Conservation (phyloP, 2,888 invertebrate genomes). For the Augochlorella aurata region DNA sequence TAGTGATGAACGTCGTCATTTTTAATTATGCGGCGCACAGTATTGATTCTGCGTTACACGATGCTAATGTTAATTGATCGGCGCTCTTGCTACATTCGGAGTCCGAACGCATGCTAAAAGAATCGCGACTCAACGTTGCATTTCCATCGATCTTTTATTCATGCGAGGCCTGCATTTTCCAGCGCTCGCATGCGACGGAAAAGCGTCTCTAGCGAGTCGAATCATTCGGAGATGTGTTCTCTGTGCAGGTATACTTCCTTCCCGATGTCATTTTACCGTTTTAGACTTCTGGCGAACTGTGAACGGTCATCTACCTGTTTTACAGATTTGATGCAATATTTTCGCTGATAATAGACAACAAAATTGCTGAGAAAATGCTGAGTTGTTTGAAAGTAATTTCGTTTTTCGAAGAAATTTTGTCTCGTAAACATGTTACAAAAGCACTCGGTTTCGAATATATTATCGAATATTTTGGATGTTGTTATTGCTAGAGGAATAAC, state of each 20-base stretch:
- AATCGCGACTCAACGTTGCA: not conserved
- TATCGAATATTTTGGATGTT: too few species aligned
- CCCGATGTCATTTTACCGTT: not conserved
- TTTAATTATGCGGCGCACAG: conserved; percentile 19
- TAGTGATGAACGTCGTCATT: not conserved
- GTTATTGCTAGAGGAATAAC: too few species aligned
- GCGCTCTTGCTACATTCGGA: not conserved
- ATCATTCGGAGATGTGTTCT: conserved; percentile 6
- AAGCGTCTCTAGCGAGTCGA: not conserved
- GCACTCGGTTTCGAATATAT: too few species aligned
- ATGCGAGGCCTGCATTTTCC: conserved; percentile 11
- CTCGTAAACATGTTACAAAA: too few species aligned
- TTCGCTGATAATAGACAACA: too few species aligned
- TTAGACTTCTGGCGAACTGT: not conserved
- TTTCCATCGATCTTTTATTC: conserved; percentile 35
- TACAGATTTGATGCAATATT: too few species aligned
- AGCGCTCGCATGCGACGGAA: not conserved
- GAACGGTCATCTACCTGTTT: not conserved
- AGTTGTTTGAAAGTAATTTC: too few species aligned
- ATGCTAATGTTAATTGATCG: conserved; percentile 24
- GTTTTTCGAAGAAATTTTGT: too few species aligned
- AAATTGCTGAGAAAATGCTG: too few species aligned
- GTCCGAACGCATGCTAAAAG: not conserved
- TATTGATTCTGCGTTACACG: not conserved
- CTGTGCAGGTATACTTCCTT: not conserved